These are phyloP conservation scores for Erethizon dorsatum DNA, from an alignment of 2,797 vertebrate species.

Conservation along the genomic window DNA sequence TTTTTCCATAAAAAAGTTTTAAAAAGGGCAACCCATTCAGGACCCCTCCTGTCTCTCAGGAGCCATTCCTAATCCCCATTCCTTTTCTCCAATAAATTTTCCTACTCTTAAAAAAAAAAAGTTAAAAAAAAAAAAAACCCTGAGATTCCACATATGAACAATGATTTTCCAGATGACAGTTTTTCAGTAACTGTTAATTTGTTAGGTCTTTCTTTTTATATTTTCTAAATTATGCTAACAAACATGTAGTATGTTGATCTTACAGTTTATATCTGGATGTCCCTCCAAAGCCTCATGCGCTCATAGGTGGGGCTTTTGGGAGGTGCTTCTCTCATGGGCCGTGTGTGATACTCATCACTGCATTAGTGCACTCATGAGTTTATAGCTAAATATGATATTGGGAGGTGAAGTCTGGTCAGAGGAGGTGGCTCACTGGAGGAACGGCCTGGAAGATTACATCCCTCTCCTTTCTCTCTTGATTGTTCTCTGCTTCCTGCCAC, in stretches of 20 bases:
- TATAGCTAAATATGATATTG: background rate
- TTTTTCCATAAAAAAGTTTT: background rate
- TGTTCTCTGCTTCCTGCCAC: background rate
- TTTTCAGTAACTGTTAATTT: slow-evolving; percentile 37
- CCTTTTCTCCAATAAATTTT: background rate
- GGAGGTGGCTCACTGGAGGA: background rate
- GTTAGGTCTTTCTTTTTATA: background rate
- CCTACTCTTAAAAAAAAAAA: no score
- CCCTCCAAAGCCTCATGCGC: background rate
- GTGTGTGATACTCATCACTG: background rate
- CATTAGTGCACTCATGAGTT: background rate
- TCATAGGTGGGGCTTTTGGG: background rate
- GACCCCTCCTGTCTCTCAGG: background rate
- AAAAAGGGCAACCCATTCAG: background rate
- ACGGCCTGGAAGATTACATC: background rate
- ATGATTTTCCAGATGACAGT: background rate
- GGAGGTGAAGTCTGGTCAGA: background rate
- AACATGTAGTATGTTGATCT: background rate
- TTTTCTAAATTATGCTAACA: slow-evolving; percentile 9
- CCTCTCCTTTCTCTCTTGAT: background rate
- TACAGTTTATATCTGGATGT: background rate
- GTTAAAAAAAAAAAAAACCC: background rate
- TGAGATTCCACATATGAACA: background rate
- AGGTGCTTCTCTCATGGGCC: background rate
- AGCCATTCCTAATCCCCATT: background rate